Evolutionary conservation across 1,140 invertebrate genomes (phyloP).

Genomic region (Anoplolepis gracilipes): DNA sequence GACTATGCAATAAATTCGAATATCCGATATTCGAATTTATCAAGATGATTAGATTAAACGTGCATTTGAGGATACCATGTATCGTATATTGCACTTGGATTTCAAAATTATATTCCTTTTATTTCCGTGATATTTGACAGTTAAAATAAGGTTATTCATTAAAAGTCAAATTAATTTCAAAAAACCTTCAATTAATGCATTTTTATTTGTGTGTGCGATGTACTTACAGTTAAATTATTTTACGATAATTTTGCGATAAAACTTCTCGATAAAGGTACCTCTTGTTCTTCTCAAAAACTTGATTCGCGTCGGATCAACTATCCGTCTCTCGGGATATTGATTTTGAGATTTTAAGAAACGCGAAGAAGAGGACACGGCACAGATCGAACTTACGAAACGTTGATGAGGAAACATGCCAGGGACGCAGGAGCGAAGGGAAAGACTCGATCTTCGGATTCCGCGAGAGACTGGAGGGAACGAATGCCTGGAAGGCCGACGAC

Average conservation of each 20-base stretch:
- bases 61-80: not conserved
- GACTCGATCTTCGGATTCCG: constrained; percentile 73
- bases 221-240: not conserved
- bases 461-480: constrained; percentile 71
- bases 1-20: not conserved
- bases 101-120: not conserved
- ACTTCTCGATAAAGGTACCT: not conserved
- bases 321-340: constrained; percentile 5
- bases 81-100: not conserved
- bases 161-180: not conserved
- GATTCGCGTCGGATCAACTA: not conserved
- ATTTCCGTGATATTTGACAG: not conserved
- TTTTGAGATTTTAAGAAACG: constrained; percentile 44
- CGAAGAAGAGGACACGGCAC: constrained; percentile 30
- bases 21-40: not conserved
- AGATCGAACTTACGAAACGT: constrained; percentile 68
- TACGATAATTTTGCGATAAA: not conserved
- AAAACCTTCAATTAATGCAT: not conserved
- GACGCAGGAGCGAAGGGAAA: constrained; percentile 74
- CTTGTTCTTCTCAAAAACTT: not conserved
- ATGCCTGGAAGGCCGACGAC: constrained; percentile 75
- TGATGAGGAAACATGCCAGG: constrained; percentile 73
- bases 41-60: not conserved
- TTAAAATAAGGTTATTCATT: not conserved
- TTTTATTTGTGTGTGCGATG: not conserved